A percentile compares a stretch with the other conserved stretches of the same genome.
Conservation (phyloP, 35 echinoderm and acorn worm genomes). For the Heliocidaris erythrogramma region DNA sequence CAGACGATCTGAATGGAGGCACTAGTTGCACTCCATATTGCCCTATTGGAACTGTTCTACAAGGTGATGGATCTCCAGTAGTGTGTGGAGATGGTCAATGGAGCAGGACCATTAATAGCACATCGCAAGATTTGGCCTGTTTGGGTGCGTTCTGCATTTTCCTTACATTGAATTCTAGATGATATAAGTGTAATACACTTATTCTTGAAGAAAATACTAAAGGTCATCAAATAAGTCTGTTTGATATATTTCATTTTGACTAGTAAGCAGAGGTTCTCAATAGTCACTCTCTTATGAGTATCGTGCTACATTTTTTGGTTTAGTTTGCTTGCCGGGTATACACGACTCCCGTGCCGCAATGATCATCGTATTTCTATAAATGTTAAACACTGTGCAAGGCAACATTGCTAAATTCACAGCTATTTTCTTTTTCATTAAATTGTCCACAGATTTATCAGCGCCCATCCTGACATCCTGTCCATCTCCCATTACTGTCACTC, state of each 20-base stretch:
- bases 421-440: not conserved
- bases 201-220: not conserved
- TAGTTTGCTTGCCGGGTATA: too few relatives aligned
- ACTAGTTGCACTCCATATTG: not conserved
- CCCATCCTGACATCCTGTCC: constrained; percentile 70
- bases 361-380: not conserved
- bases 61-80: not conserved
- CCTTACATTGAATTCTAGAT: too few relatives aligned
- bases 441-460: constrained; percentile 51
- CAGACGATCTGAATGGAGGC: not conserved
- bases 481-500: constrained; percentile 39
- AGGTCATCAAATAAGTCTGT: not conserved
- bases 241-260: not conserved
- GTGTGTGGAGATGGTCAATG: constrained; percentile 23
- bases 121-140: not conserved
- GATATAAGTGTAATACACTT: too few relatives aligned
- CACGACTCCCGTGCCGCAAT: not conserved
- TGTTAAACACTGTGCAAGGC: not conserved
- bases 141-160: not conserved
- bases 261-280: not conserved
- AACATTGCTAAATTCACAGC: not conserved
- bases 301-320: too few relatives aligned
- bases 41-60: not conserved
- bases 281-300: too few relatives aligned
- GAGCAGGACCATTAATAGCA: not conserved